Conservation (phyloP, 2,797 vertebrate genomes). For the Gobionotothen gibberifrons region DNA sequence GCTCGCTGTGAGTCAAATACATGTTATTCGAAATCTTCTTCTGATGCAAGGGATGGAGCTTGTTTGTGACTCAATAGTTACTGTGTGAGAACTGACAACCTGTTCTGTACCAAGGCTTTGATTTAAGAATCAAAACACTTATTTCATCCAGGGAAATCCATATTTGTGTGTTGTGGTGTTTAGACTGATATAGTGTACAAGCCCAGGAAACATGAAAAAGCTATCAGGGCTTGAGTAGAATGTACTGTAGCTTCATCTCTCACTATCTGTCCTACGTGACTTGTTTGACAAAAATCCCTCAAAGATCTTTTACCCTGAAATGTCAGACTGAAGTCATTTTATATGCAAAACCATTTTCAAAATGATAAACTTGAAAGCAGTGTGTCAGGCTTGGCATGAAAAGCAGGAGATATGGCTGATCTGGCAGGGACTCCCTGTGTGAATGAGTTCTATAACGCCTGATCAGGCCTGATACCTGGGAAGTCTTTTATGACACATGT, state of each 20-base stretch:
- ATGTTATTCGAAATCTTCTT: slow-evolving; percentile 8
- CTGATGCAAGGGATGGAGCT: not conserved
- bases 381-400: slow-evolving; percentile 13
- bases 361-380: slow-evolving; percentile 13
- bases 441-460: not conserved
- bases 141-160: not conserved
- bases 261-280: not conserved
- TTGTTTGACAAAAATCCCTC: not conserved
- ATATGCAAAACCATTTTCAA: slow-evolving; percentile 16
- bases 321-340: slow-evolving; percentile 1
- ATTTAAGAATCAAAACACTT: not conserved
- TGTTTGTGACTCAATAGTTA: slow-evolving; percentile 2
- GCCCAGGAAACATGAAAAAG: not conserved
- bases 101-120: not conserved
- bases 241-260: not conserved
- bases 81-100: not conserved
- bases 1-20: slow-evolving; percentile 8
- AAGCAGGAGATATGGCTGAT: not conserved
- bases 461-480: not conserved
- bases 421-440: not conserved
- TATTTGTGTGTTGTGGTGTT: not conserved
- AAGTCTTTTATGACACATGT: not conserved
- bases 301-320: not conserved
- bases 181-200: not conserved
- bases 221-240: not conserved